Base-by-base conservation (phyloP, 2,797 vertebrate species). In the Parauchenoglanis ngamensis region DNA sequence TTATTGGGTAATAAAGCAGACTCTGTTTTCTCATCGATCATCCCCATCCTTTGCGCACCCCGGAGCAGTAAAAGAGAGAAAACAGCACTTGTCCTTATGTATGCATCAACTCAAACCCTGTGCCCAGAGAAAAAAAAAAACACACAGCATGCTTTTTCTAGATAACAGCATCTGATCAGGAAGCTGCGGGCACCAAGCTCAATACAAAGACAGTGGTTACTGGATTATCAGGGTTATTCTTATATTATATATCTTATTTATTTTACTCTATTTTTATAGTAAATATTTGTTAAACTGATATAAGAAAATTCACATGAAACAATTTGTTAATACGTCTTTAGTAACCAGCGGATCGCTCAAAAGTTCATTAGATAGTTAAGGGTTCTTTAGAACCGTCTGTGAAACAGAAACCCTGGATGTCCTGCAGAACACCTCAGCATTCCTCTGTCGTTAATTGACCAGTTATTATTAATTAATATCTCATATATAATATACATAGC, bases 11-110 rank as follows among this genome's bases (percentile, higher is more conserved):
- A 86, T 61, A 72, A 86, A 86, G 52, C 6, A 7, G 0, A 28
- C 2, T n/a, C 80, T 81, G 85, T 83, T 81, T 86, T 56, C 35
- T 70, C 21, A 46, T 86, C 35, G 19, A 83, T 83, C 81, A 68
- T 59, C n/a, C 54, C 59, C 79, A 81, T 70, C 10, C 35, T 79
- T 80, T 54, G 40, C 76, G 54, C 52, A 1, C 54, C 54, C 85
- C 19, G 17, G 46, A 49, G 85, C 67, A 54, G 23, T 25, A 4
- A 31, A 19, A 8, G 78, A 73, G n/a, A 57, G 35, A 61, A n/a
- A 70, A 54, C 49, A 56, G 25, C 7, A 13, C 31, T 73, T 40
- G 2, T 82, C 61, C 40, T 81, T 80, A 28, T 57, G 4, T n/a
- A 5, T 17, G 19, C 35, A 8, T 35, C 35, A 7, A 2, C 6